Evolutionary conservation across 2,797 vertebrate genomes (phyloP).

Genomic region (Rhinichthys osculus): DNA sequence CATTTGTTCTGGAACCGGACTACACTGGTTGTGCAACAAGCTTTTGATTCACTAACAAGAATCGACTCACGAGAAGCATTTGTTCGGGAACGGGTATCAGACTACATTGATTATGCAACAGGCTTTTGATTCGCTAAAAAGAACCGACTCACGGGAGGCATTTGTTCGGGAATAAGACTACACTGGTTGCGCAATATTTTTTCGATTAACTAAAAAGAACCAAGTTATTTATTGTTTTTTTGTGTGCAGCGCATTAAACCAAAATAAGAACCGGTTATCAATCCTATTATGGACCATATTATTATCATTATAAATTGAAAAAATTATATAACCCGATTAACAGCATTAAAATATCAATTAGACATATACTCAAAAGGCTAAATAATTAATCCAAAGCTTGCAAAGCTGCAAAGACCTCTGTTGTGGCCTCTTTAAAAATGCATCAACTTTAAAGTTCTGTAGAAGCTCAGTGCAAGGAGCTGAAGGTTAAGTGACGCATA

Average conservation of each 20-base stretch:
- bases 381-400: not conserved
- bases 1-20: not conserved
- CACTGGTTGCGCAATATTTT: not conserved
- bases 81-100: not conserved
- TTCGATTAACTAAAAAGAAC: not conserved
- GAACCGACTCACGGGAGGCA: not conserved
- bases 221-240: no score
- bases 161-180: not conserved
- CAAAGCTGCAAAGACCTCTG: not conserved
- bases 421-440: conserved; percentile 26
- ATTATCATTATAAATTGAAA: not conserved
- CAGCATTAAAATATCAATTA: not conserved
- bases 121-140: not conserved
- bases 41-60: not conserved
- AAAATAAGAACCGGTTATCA: not conserved
- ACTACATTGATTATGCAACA: not conserved
- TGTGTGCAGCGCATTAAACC: no score
- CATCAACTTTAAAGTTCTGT: not conserved
- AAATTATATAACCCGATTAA: not conserved
- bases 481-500: conserved; percentile 13
- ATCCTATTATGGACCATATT: not conserved
- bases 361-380: not conserved
- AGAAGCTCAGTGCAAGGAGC: not conserved
- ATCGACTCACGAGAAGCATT: not conserved
- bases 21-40: not conserved